These are phyloP conservation scores for Aselliscus stoliczkanus DNA, from an alignment of 2,797 vertebrate genomes.

Conservation along the genomic window DNA sequence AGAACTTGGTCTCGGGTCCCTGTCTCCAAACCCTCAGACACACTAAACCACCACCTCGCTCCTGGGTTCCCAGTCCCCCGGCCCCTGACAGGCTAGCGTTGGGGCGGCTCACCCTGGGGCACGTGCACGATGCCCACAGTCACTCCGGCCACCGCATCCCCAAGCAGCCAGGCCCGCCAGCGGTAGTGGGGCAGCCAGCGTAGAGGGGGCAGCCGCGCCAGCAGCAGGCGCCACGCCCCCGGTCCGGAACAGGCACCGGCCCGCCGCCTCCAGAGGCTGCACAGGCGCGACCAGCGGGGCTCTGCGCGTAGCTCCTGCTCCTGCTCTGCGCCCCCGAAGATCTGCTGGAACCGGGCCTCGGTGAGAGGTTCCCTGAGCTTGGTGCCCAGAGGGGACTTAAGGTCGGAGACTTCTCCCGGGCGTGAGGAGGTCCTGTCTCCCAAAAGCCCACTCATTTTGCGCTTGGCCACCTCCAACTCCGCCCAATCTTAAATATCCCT, in stretches of 20 bases:
- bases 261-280: constrained; percentile 77
- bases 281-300: not conserved
- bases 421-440: not conserved
- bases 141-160: constrained; percentile 89
- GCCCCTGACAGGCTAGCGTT: not conserved
- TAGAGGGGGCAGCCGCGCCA: constrained; percentile 85
- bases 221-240: constrained; percentile 83
- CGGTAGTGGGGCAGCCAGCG: constrained; percentile 90
- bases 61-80: not conserved
- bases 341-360: constrained; percentile 63
- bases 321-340: constrained; percentile 53
- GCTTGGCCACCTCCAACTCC: not conserved
- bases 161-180: constrained; percentile 89
- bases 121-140: constrained; percentile 94
- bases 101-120: constrained; percentile 87
- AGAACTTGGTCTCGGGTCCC: not conserved
- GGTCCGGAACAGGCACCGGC: constrained; percentile 80
- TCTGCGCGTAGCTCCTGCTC: not conserved
- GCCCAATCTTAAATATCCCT: constrained; percentile 63
- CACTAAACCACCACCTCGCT: not conserved
- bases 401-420: not conserved
- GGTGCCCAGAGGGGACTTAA: constrained; percentile 16
- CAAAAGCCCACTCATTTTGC: constrained; percentile 59
- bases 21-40: not conserved
- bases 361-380: constrained; percentile 67